Evolutionary conservation across 2,888 invertebrate species (phyloP).

Genomic region (Apamea anceps): DNA sequence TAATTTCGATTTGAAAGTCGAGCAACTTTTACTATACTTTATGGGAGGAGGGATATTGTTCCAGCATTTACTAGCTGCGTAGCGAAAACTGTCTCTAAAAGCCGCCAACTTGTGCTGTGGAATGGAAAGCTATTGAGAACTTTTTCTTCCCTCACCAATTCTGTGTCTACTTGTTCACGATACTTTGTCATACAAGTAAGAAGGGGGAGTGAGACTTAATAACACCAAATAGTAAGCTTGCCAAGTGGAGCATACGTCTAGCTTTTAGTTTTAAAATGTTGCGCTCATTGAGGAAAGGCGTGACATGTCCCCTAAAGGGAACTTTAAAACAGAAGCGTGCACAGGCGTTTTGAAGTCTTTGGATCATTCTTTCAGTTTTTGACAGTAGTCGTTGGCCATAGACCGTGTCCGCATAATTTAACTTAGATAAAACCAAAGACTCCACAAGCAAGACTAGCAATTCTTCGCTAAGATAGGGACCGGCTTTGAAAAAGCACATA

Average conservation of each 20-base stretch:
- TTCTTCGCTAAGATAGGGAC: too few species aligned
- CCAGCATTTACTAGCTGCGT: neutral
- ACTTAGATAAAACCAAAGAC: too few species aligned
- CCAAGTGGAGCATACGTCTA: neutral
- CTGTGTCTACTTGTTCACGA: neutral
- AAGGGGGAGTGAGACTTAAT: neutral
- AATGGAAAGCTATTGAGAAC: neutral
- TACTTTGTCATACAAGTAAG: neutral
- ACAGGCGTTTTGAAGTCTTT: too few species aligned
- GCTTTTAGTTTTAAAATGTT: neutral
- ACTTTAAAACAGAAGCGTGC: too few species aligned
- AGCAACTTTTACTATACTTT: neutral
- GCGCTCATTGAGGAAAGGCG: neutral
- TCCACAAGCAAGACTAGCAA: too few species aligned
- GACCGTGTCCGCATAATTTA: too few species aligned
- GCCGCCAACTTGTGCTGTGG: neutral
- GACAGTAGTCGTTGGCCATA: too few species aligned
- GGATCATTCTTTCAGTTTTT: too few species aligned
- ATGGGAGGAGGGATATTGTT: neutral
- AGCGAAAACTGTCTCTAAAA: neutral
- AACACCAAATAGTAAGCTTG: neutral
- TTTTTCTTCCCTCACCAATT: neutral
- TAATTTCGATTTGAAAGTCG: neutral
- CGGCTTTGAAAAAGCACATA: too few species aligned
- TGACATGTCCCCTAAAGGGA: too few species aligned